Percentiles rank a stretch among this genome's conserved stretches.
Conservation (phyloP, 1,140 invertebrate genomes). For the Anthonomus grandis region DNA sequence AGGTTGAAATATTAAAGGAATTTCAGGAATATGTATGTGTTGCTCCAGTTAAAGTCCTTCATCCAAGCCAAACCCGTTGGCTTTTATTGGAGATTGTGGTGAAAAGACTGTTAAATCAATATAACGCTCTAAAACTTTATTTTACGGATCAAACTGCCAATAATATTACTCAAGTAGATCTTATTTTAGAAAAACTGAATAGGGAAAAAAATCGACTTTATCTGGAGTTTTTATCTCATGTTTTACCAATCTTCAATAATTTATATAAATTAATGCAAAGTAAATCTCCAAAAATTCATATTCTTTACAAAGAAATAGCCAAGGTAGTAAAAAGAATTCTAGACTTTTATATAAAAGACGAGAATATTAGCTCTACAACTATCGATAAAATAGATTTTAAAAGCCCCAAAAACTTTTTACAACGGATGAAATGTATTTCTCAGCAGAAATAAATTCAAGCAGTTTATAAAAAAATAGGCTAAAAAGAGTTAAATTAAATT, state of each 20-base stretch:
- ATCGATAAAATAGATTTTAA: constrained; percentile 1
- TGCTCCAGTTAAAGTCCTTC: constrained; percentile 35
- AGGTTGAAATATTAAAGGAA: constrained; percentile 3
- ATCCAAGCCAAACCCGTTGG: constrained; percentile 40
- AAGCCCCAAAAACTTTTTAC: constrained; percentile 1
- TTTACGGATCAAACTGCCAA: constrained; percentile 11
- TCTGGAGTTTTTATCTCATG: constrained; percentile 3
- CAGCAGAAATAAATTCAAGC: constrained; percentile 3
- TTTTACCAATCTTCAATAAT: constrained; percentile 8
- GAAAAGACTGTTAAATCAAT: constrained; percentile 32
- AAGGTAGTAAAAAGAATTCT: neutral
- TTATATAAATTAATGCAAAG: constrained; percentile 7
- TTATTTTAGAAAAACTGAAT: neutral
- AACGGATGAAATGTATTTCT: constrained; percentile 4
- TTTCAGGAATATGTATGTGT: constrained; percentile 16
- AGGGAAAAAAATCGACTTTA: constrained; percentile 2
- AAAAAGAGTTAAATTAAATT: constrained; percentile 2
- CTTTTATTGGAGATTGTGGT: constrained; percentile 38
- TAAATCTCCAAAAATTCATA: constrained; percentile 9
- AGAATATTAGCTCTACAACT: neutral
- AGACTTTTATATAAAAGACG: constrained; percentile 1
- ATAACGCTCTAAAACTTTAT: constrained; percentile 26
- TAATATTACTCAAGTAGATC: neutral
- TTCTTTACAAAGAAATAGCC: constrained; percentile 2
- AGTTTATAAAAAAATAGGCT: neutral